Evolutionary conservation across 2,113 vertebrate genomes (phyloP).

Genomic region (Elephantulus edwardii): DNA sequence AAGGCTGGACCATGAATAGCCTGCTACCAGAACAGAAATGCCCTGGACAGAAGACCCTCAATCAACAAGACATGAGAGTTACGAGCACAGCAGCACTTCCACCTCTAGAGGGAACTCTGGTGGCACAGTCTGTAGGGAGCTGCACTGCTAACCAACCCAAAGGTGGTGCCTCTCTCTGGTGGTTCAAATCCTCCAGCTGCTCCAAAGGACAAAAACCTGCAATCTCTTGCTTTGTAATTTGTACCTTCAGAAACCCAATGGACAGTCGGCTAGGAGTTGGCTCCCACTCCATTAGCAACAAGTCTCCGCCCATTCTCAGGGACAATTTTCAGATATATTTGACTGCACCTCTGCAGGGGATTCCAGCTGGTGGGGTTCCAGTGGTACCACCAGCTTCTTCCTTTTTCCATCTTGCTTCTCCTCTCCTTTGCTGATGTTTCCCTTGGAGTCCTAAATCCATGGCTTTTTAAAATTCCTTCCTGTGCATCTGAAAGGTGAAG

Average conservation of each 20-base stretch:
- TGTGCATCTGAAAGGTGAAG: no score
- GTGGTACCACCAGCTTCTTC: background rate
- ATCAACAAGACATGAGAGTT: background rate
- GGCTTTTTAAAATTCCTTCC: no score
- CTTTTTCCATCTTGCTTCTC: background rate
- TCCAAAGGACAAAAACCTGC: no score
- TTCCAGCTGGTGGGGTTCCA: fast-evolving
- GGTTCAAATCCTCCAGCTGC: no score
- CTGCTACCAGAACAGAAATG: fast-evolving
- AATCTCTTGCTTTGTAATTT: no score
- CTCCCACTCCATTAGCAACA: no score
- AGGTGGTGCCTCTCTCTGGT: no score
- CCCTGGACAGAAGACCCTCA: background rate
- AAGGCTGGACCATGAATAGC: fast-evolving
- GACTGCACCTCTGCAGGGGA: background rate
- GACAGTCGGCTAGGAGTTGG: no score
- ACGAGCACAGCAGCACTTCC: background rate
- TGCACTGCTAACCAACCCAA: no score
- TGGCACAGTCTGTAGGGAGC: no score
- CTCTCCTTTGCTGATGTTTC: background rate
- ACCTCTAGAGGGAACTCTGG: fast-evolving
- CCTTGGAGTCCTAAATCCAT: background rate
- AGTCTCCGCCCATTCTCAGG: no score
- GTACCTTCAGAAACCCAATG: no score
- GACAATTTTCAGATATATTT: background rate